These are phyloP conservation scores for Yponomeuta cagnagella DNA, from an alignment of 2,888 invertebrate genomes.

Conservation along the genomic window DNA sequence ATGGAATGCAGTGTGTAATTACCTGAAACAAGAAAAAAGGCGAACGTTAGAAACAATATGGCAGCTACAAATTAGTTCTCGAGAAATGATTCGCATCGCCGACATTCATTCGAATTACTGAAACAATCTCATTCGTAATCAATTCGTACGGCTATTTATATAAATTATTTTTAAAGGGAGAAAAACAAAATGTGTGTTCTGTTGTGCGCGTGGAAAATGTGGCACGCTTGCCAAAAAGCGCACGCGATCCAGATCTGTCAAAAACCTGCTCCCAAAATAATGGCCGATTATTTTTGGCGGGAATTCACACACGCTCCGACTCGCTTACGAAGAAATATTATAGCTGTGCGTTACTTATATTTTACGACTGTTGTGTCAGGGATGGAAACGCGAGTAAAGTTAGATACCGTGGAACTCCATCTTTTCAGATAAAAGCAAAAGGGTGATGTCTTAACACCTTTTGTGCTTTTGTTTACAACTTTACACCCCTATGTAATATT, in stretches of 20 bases:
- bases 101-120: not conserved
- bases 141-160: conserved; percentile 27
- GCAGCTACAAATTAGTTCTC: not conserved
- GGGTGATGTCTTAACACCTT: not conserved
- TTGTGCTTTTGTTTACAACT: not conserved
- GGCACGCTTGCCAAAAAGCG: conserved; percentile 37
- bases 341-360: conserved; percentile 18
- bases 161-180: conserved; percentile 15
- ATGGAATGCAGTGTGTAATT: conserved; percentile 1
- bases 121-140: conserved; percentile 22
- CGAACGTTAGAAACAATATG: conserved; percentile 5
- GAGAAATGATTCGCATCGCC: not conserved
- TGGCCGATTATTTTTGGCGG: conserved; percentile 63
- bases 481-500: not conserved
- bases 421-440: not conserved
- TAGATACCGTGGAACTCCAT: not conserved
- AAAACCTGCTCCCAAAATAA: conserved; percentile 52
- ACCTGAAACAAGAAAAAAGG: conserved; percentile 12
- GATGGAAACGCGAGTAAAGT: not conserved
- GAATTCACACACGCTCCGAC: conserved; percentile 46
- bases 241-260: conserved; percentile 64
- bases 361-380: not conserved
- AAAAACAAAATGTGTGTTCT: not conserved
- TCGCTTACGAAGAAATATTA: conserved; percentile 48
- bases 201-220: conserved; percentile 13